Percentiles rank a stretch among this genome's conserved stretches.
phyloP scores from a whole-genome alignment of 2,888 invertebrate species.

The Gari tellinella region DNA sequence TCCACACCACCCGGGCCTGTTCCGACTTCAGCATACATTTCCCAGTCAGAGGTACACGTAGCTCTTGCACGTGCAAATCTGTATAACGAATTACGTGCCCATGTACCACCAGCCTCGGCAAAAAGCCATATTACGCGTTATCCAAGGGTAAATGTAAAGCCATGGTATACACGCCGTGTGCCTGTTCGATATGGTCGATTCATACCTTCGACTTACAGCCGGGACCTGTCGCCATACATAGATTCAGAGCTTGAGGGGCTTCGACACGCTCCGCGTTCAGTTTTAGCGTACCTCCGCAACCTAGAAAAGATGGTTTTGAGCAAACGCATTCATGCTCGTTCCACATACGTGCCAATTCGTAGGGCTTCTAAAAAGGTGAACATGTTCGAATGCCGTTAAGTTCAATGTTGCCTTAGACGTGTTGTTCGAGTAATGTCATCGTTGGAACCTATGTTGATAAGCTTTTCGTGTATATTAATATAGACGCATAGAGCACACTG shows the following conservation, averaged over 20 bases:
- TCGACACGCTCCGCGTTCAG: conserved; percentile 61
- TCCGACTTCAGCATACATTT: conserved; percentile 5
- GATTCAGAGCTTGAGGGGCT: conserved; percentile 48
- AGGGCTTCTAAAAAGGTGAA: conserved; percentile 59
- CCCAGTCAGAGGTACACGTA: conserved; percentile 56
- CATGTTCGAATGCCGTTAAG: conserved; percentile 31
- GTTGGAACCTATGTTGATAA: no score
- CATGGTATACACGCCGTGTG: conserved; percentile 47
- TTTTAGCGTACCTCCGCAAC: conserved; percentile 61
- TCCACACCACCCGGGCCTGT: conserved; percentile 45
- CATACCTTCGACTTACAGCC: conserved; percentile 11
- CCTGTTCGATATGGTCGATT: conserved; percentile 29
- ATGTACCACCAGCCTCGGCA: conserved; percentile 61
- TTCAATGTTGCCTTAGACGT: conserved; percentile 11
- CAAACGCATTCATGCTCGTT: conserved; percentile 35
- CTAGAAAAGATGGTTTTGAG: conserved; percentile 42
- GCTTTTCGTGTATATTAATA: no score
- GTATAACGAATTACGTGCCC: conserved; percentile 42
- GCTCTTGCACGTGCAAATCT: conserved; percentile 60
- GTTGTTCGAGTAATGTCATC: neutral
- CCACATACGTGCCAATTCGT: conserved; percentile 46
- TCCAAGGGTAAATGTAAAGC: conserved; percentile 49
- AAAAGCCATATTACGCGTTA: conserved; percentile 38
- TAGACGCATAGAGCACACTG: no score
- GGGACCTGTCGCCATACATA: conserved; percentile 30